Base-by-base conservation (phyloP, 1,140 invertebrate species). In the Drosophila sucinea region DNA sequence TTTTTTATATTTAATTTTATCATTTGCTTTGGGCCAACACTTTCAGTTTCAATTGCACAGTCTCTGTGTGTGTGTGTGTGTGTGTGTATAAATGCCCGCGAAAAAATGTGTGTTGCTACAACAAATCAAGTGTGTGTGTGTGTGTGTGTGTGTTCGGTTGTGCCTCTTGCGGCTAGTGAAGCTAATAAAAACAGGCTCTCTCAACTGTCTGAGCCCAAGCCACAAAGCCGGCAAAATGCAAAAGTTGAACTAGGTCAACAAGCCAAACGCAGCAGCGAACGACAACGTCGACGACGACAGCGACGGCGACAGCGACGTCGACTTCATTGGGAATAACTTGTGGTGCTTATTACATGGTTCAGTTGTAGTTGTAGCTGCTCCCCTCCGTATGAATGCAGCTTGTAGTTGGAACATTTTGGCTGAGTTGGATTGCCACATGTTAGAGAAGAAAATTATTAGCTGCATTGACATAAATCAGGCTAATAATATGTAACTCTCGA, bases 161-260 rank as follows among this genome's bases (percentile, higher is more conserved):
- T 66, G 78, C 30, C 65, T 76, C 79, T 60, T 71, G 69, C 41
- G 68, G 70, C 84, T 84, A 75, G 74, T 70, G 67, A 73, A 80
- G 84, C 84, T 89, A 89, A 89, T 89, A 84, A 89, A 89, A 89
- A 89, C 81, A 81, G 84, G 84, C 84, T 89, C 73, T 78, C 67
- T 60, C 54, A 64, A 70, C 67, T 1, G 33, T 72, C 71, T 73
- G 55, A 57, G 64, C 27, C 73, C 62, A n/a, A 32, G 57, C 60
- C 73, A 71, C 67, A 66, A 70, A 71, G 87, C 87, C 87, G 87
- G 87, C 87, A 90, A 90, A 89, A 90, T 90, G 82, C 82, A 90
- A 90, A 90, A 90, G 82, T 90, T 90, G 87, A 90, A 90, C 87
- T 90, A 73, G 87, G 87, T 90, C 87, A 90, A 90, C 87, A 83